Base-by-base conservation (phyloP, 2,797 vertebrate species). In the Toxotes lorentzi region DNA sequence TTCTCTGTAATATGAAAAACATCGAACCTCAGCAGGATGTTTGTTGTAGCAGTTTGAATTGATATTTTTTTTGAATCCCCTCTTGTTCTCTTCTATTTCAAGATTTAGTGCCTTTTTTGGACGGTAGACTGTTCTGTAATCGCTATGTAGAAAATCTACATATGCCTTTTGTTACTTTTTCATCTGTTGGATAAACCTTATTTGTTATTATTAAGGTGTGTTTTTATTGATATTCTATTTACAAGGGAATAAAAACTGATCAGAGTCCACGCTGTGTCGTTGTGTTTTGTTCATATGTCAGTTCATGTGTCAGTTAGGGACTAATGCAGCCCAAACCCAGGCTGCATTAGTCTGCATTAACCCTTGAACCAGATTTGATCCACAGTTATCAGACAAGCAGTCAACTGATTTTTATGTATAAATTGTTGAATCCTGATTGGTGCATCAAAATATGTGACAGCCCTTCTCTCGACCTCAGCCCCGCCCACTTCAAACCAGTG, bases 111-210 rank as follows among this genome's bases (percentile, higher is more conserved):
- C 98, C 98, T 99, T 99, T 94, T 96, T 98, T 99, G 97, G 97
- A 99, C 97, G 95, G 97, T 98, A 98, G 97, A 99, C 98, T 99
- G 97, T 99, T 98, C 97, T 97, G 97, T 99, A 97, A 97, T 95
- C 90, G 96, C 95, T 96, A 95, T 97, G 97, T 98, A 97, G 97
- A 96, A 95, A 89, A 84, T 81, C 93, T 92, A 96, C 96, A 98
- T 96, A 96, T 95, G 96, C 97, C 96, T 98, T 98, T 98, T 97
- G 97, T 97, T 97, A 98, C 97, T 97, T 97, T 98, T 95, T 93
- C 92, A 94, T 95, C 91, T 91, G 93, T 97, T 97, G 95, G 96
- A 96, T 89, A 90, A 91, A 86, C 86, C 79, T 92, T 92, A 96
- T 97, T 96, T 97, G 96, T 96, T 96, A 96, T 97, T 96, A 96